Base-by-base conservation (phyloP, 1,140 invertebrate genomes). In the Arion vulgaris region DNA sequence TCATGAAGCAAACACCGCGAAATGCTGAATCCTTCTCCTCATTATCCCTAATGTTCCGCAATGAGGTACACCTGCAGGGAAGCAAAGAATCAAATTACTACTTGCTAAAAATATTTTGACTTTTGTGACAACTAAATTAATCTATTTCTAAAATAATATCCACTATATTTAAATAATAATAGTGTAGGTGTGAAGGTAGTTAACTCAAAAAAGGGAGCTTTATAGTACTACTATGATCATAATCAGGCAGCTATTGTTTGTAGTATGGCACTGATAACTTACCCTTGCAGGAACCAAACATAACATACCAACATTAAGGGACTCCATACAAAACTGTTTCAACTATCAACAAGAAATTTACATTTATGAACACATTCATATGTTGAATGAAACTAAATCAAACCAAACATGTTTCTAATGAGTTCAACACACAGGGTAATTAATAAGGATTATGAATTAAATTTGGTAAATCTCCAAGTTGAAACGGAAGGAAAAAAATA, bases 1-100 rank as follows among this genome's bases (percentile, higher is more conserved):
- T 99, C 98, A 99, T 99, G 92, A 97, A 96, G 94, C 98, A 99
- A 94, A 99, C 98, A 84, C 98, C 98, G 89, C 98, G 95, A 93
- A 99, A 99, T 71, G 99, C 98, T n/a, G 97, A 99, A 92, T 99
- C 98, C 93, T 99, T 99, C 93, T 99, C 98, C 91, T 99, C 98
- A 92, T 99, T 99, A 93, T 99, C 98, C 87, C 98, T 95, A 88
- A 99, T 99, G 93, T 99, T 99, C 81, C 98, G 95, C 89, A 99
- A 94, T 41, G 98, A 98, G 82, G 96, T 96, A 91, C 98, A 99
- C 97, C 97, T 98, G 82, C 19, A 39, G 51, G 38, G 23, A 7
- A 79, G 51, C 51, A 57, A 45, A 45, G 5, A 45, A 45, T 5
- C n/a, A n/a, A n/a, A n/a, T n/a, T n/a, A n/a, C n/a, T n/a, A n/a